Percentiles rank a stretch among this genome's conserved stretches.
phyloP scores from a whole-genome alignment of 2,113 vertebrate genomes.

The Tenebrosternarchus preto region DNA sequence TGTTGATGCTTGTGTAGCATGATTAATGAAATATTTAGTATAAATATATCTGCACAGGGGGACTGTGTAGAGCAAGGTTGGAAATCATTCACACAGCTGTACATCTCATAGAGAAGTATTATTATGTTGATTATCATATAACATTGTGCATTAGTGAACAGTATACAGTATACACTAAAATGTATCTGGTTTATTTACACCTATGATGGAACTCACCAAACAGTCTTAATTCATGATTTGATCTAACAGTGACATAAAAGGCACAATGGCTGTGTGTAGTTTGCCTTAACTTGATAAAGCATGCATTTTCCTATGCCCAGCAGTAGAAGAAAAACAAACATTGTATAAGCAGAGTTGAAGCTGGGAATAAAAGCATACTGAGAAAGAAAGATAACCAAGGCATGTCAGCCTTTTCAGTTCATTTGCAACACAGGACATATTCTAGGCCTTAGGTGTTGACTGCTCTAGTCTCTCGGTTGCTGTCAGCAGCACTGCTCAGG shows the following conservation, averaged over 20 bases:
- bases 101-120: constrained; percentile 49
- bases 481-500: constrained; percentile 62
- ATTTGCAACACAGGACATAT: constrained; percentile 66
- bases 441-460: constrained; percentile 56
- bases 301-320: constrained; percentile 66
- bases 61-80: constrained; percentile 57
- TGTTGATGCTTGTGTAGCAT: constrained; percentile 44
- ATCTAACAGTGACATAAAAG: constrained; percentile 61
- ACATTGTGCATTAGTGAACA: constrained; percentile 48
- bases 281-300: constrained; percentile 66
- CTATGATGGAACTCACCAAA: constrained; percentile 51
- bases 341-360: constrained; percentile 56
- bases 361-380: constrained; percentile 64
- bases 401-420: constrained; percentile 63
- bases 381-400: constrained; percentile 63
- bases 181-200: constrained; percentile 36
- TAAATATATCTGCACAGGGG: constrained; percentile 56
- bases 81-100: constrained; percentile 61
- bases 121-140: constrained; percentile 33
- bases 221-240: constrained; percentile 51
- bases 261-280: constrained; percentile 64
- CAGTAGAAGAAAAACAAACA: constrained; percentile 57
- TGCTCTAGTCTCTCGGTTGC: constrained; percentile 64
- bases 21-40: constrained; percentile 47
- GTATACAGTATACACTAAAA: constrained; percentile 48